Evolutionary conservation across 2,888 invertebrate genomes (phyloP).

Genomic region (Andrena bicolor): DNA sequence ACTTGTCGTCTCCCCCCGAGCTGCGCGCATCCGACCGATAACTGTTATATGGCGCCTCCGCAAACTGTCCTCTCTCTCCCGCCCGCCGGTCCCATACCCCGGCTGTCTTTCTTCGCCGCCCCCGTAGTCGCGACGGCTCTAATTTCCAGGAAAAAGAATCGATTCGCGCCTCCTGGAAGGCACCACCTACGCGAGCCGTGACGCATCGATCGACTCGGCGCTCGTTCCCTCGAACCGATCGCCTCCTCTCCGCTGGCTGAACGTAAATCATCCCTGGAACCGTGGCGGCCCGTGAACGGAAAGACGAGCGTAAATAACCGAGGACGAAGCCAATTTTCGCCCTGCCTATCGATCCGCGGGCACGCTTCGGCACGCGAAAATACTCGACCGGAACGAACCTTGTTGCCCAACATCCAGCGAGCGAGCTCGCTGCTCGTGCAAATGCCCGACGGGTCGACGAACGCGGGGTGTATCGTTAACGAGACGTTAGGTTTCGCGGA

Average conservation of each 20-base stretch:
- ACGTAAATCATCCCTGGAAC: constrained; percentile 40
- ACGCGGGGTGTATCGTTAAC: no score
- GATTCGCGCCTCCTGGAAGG: constrained; percentile 49
- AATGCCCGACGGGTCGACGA: no score
- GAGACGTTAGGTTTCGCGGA: no score
- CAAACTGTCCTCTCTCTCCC: not conserved
- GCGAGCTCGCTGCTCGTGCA: no score
- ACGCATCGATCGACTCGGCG: constrained; percentile 40
- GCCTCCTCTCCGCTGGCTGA: not conserved
- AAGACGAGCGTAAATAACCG: constrained; percentile 30
- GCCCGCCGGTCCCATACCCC: not conserved
- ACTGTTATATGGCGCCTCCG: constrained; percentile 25
- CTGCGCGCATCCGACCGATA: constrained; percentile 35
- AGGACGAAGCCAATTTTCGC: constrained; percentile 34
- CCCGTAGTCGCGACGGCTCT: constrained; percentile 12
- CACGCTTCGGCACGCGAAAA: not conserved
- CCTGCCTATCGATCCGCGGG: constrained; percentile 14
- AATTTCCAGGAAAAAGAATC: constrained; percentile 66
- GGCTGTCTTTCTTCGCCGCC: not conserved
- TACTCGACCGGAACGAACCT: not conserved
- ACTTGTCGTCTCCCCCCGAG: constrained; percentile 15
- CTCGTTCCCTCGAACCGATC: constrained; percentile 16
- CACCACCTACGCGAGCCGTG: constrained; percentile 40
- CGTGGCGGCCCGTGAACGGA: constrained; percentile 12
- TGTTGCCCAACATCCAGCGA: no score